phyloP scores from a whole-genome alignment of 2,113 vertebrate species.

The Otis tarda region DNA sequence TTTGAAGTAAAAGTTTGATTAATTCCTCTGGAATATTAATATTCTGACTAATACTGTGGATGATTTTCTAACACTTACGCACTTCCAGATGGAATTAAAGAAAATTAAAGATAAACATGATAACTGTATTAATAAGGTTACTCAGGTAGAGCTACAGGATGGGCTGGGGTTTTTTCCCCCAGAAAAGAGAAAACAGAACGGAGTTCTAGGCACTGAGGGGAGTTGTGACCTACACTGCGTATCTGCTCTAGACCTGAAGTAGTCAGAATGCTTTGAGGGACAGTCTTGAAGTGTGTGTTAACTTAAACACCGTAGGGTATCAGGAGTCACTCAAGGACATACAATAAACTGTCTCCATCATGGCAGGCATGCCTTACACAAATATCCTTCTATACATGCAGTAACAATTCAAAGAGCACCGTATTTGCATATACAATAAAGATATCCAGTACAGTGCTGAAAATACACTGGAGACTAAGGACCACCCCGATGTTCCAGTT shows the following conservation, averaged over 20 bases:
- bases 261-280: background rate
- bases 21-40: background rate
- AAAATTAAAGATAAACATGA: background rate
- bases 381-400: background rate
- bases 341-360: background rate
- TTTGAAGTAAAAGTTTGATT: background rate
- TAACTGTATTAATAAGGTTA: background rate
- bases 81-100: background rate
- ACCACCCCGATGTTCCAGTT: background rate
- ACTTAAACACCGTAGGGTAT: background rate
- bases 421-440: background rate
- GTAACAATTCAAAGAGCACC: background rate
- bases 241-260: background rate
- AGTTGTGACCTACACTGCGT: background rate
- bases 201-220: background rate
- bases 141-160: background rate
- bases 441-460: background rate
- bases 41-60: background rate
- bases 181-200: background rate
- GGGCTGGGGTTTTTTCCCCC: no score
- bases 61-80: background rate
- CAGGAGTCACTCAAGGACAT: background rate
- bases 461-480: background rate
- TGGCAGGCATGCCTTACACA: background rate
- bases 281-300: background rate